phyloP scores from a whole-genome alignment of 2,113 vertebrate genomes.

The Scortum barcoo region DNA sequence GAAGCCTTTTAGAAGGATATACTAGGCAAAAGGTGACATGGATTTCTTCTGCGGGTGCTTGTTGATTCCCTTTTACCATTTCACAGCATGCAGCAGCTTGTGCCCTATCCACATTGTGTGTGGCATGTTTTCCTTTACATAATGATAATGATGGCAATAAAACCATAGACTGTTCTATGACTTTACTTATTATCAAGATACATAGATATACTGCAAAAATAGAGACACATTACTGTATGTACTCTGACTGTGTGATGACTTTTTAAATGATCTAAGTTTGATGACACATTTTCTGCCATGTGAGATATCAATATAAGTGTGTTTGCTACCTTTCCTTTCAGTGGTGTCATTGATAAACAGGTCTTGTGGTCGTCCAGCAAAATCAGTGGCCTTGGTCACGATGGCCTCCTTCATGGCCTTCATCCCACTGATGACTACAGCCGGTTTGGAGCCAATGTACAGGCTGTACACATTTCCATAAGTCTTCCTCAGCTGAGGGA shows the following conservation, averaged over 20 bases:
- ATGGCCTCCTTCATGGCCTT: conserved; percentile 78
- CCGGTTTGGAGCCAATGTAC: conserved; percentile 73
- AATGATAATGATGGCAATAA: background rate
- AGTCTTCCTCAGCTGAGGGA: conserved; percentile 68
- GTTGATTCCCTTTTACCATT: background rate
- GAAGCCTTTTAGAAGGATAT: background rate
- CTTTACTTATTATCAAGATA: background rate
- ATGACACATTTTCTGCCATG: background rate
- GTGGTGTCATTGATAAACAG: conserved; percentile 56
- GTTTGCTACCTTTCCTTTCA: conserved; percentile 58
- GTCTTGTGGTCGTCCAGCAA: conserved; percentile 80
- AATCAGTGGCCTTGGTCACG: conserved; percentile 71
- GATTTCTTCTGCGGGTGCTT: background rate
- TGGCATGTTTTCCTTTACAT: background rate
- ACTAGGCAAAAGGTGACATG: background rate
- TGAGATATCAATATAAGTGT: background rate
- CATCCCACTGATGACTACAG: conserved; percentile 69
- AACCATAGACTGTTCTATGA: background rate
- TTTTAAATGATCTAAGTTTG: too few species aligned
- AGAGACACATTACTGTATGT: too few species aligned
- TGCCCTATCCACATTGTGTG: background rate
- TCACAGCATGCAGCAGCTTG: background rate
- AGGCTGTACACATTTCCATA: conserved; percentile 82
- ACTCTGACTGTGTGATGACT: too few species aligned
- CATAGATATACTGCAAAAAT: too few species aligned